Percentiles rank a stretch among this genome's conserved stretches.
These are phyloP conservation scores for Benthosema pterotum DNA, from an alignment of 2,797 vertebrate species.

Conservation along the genomic window DNA sequence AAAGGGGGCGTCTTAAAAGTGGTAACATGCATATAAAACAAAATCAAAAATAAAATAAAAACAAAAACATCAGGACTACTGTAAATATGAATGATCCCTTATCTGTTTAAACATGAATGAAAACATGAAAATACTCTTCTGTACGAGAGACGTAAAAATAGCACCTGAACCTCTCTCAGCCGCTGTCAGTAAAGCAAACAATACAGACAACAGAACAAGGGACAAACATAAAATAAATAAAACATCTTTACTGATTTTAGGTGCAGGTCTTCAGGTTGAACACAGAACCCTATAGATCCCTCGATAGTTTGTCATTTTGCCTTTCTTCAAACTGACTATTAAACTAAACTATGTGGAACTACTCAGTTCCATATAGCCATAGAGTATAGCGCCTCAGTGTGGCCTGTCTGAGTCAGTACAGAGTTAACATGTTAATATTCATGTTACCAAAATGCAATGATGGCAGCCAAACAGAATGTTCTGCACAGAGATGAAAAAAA, in stretches of 20 bases:
- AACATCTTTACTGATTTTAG: slow-evolving; percentile 15
- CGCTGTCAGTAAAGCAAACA: slow-evolving; percentile 41
- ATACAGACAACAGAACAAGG: slow-evolving; percentile 21
- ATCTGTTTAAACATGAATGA: slow-evolving; percentile 52
- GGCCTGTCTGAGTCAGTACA: slow-evolving; percentile 42
- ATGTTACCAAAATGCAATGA: slow-evolving; percentile 30
- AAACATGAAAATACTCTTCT: slow-evolving; percentile 82
- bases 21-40: slow-evolving; percentile 87
- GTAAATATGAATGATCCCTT: slow-evolving; percentile 61
- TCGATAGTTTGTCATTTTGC: neutral
- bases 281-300: slow-evolving; percentile 4
- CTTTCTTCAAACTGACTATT: slow-evolving; percentile 30
- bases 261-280: slow-evolving; percentile 29
- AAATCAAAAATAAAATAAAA: slow-evolving; percentile 77
- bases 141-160: slow-evolving; percentile 83
- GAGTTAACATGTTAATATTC: slow-evolving; percentile 31
- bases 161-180: slow-evolving; percentile 80
- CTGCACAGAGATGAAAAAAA: slow-evolving; percentile 48
- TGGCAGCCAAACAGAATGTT: slow-evolving; percentile 44
- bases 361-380: slow-evolving; percentile 48
- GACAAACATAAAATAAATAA: slow-evolving; percentile 4
- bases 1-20: slow-evolving; percentile 82
- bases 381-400: slow-evolving; percentile 29
- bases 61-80: slow-evolving; percentile 61
- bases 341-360: slow-evolving; percentile 10